These are phyloP conservation scores for Pachyrhynchus sulphureomaculatus DNA, from an alignment of 1,140 invertebrate genomes.

Conservation along the genomic window DNA sequence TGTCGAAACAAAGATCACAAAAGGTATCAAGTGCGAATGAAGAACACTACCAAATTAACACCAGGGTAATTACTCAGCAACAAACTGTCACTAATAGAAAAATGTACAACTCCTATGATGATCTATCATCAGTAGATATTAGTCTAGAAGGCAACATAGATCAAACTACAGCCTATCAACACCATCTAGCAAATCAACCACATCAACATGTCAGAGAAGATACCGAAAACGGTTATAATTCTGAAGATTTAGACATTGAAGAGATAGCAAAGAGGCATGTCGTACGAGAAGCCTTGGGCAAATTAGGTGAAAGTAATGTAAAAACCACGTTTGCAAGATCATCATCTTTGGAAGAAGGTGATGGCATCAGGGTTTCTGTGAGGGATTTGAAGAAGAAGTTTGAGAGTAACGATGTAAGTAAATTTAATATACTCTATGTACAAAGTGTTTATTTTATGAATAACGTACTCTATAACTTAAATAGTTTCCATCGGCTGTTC, in stretches of 20 bases:
- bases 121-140: slow-evolving; percentile 12
- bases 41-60: background rate
- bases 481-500: no score
- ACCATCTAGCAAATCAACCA: no score
- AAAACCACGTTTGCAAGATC: background rate
- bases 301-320: slow-evolving; percentile 11
- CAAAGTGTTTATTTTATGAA: no score
- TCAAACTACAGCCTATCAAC: no score
- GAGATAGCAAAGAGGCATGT: slow-evolving; percentile 20
- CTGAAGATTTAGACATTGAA: slow-evolving; percentile 17
- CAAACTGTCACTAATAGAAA: background rate
- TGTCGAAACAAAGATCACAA: background rate
- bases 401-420: slow-evolving; percentile 39
- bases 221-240: background rate
- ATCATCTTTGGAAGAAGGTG: slow-evolving; percentile 5
- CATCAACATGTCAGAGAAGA: background rate
- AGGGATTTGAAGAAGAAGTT: slow-evolving; percentile 42
- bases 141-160: slow-evolving; percentile 7
- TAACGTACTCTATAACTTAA: no score
- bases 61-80: background rate
- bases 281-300: slow-evolving; percentile 10
- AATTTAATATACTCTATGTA: no score
- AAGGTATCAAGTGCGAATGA: slow-evolving; percentile 1
- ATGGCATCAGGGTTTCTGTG: slow-evolving; percentile 33
- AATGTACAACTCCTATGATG: slow-evolving; percentile 1